Evolutionary conservation across 2,888 invertebrate species (phyloP).

Genomic region (Thumatha senex): DNA sequence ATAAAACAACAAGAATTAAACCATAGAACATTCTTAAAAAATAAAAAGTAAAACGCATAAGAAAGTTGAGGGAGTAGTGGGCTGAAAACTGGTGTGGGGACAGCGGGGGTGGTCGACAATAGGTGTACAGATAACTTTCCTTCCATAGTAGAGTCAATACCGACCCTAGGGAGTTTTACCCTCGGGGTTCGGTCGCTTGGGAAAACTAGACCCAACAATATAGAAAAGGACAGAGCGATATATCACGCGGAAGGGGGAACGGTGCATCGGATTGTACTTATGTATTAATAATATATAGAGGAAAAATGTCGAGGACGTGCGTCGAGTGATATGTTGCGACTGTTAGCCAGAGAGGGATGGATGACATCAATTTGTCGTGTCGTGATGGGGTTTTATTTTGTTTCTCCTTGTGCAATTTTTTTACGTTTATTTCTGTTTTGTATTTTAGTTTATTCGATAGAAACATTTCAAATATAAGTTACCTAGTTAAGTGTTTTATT

Average conservation of each 20-base stretch:
- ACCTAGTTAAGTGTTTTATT: too few species aligned
- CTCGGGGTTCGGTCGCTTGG: slow-evolving; percentile 82
- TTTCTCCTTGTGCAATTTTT: slow-evolving; percentile 69
- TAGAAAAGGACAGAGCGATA: slow-evolving; percentile 75
- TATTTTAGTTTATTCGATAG: slow-evolving; percentile 32
- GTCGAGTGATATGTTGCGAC: slow-evolving; percentile 81
- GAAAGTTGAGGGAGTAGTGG: slow-evolving; percentile 64
- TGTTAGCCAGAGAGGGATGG: slow-evolving; percentile 81
- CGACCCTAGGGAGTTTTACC: slow-evolving; percentile 82
- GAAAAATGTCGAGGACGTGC: slow-evolving; percentile 82
- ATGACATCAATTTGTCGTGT: slow-evolving; percentile 83
- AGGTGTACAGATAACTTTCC: slow-evolving; percentile 83
- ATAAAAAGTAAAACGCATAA: slow-evolving; percentile 81
- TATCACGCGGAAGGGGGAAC: slow-evolving; percentile 51
- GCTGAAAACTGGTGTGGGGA: slow-evolving; percentile 50
- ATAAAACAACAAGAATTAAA: slow-evolving; percentile 34
- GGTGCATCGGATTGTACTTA: slow-evolving; percentile 74
- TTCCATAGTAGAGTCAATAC: slow-evolving; percentile 83
- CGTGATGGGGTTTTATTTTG: slow-evolving; percentile 83
- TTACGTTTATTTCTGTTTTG: slow-evolving; percentile 38
- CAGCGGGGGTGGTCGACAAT: slow-evolving; percentile 72
- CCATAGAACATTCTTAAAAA: slow-evolving; percentile 54
- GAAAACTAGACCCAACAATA: slow-evolving; percentile 84
- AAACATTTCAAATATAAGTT: not conserved
- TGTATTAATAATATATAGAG: slow-evolving; percentile 84